Percentiles rank a stretch among this genome's conserved stretches.
These are phyloP conservation scores for Ondatra zibethicus DNA, from an alignment of 2,113 vertebrate genomes.

Conservation along the genomic window DNA sequence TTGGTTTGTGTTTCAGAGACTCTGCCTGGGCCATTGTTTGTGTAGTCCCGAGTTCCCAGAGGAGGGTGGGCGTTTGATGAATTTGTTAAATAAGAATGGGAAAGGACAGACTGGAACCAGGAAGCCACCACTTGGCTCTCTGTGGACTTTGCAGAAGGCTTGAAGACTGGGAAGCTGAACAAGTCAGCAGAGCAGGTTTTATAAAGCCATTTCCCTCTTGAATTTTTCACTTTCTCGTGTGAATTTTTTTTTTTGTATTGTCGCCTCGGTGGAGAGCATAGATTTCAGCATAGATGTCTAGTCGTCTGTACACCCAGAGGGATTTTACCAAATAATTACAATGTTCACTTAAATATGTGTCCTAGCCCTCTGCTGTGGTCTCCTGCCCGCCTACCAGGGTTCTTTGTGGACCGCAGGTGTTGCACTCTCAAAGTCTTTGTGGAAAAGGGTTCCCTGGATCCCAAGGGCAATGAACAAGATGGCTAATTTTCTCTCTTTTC, in stretches of 20 bases:
- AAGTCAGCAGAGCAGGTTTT: neutral
- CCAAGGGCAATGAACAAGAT: neutral
- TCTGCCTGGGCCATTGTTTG: conserved; percentile 17
- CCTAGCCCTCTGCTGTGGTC: neutral
- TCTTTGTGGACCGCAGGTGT: neutral
- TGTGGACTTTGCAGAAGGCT: conserved; percentile 36
- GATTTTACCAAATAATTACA: neutral
- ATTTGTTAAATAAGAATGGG: neutral
- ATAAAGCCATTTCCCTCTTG: conserved; percentile 38
- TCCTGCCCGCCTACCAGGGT: neutral
- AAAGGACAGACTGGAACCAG: neutral
- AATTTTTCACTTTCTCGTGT: conserved; percentile 37
- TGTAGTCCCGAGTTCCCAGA: conserved; percentile 43
- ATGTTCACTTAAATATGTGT: neutral
- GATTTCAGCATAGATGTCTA: neutral
- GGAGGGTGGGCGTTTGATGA: conserved; percentile 27
- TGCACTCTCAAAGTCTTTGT: neutral
- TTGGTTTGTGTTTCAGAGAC: conserved; percentile 51
- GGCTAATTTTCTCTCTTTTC: neutral
- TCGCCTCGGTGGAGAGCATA: neutral
- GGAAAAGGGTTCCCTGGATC: neutral
- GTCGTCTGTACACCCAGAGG: neutral
- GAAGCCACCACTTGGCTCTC: conserved; percentile 36
- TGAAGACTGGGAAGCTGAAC: neutral
- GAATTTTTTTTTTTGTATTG: neutral